A percentile compares a stretch with the other conserved stretches of the same genome.
Evolutionary conservation across 1,140 invertebrate genomes (phyloP).

Genomic region (Dendrolimus kikuchii): DNA sequence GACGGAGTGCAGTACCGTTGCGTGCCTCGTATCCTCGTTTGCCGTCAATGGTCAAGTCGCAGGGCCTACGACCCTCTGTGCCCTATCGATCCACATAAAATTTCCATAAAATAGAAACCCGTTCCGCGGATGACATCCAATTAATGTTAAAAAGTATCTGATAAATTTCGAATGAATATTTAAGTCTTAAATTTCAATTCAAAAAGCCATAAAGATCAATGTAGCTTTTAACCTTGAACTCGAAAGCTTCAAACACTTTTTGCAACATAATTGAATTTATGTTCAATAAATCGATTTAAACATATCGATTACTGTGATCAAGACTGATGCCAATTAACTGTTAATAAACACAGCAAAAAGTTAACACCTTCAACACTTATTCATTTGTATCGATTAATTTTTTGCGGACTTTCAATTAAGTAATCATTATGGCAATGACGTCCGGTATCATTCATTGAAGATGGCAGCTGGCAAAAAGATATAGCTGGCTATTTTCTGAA

Average conservation of each 20-base stretch:
- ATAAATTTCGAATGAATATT: too few relatives aligned
- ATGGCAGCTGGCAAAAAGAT: slow-evolving; percentile 36
- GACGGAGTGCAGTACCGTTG: slow-evolving; percentile 40
- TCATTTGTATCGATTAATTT: slow-evolving; percentile 20
- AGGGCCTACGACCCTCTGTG: slow-evolving; percentile 46
- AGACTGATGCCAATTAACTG: slow-evolving; percentile 3
- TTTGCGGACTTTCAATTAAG: slow-evolving; percentile 41
- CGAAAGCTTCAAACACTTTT: too few relatives aligned
- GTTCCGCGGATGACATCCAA: slow-evolving; percentile 4
- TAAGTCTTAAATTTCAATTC: too few relatives aligned
- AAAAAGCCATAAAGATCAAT: too few relatives aligned
- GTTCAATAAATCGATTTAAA: too few relatives aligned
- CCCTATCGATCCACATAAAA: slow-evolving; percentile 51
- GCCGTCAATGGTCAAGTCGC: slow-evolving; percentile 42
- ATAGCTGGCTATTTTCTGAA: slow-evolving; percentile 18
- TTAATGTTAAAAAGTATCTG: too few relatives aligned
- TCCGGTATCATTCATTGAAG: slow-evolving; percentile 30
- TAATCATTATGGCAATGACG: slow-evolving; percentile 42
- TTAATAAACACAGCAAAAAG: not conserved
- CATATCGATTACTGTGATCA: too few relatives aligned
- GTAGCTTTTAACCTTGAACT: too few relatives aligned
- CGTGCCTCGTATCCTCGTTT: slow-evolving; percentile 15
- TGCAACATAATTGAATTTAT: too few relatives aligned
- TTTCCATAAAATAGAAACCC: slow-evolving; percentile 3
- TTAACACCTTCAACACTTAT: slow-evolving; percentile 5